Evolutionary conservation across 2,113 vertebrate genomes (phyloP), one percentile per base, ranked within the genome.

Genomic region (Nicator chloris): DNA sequence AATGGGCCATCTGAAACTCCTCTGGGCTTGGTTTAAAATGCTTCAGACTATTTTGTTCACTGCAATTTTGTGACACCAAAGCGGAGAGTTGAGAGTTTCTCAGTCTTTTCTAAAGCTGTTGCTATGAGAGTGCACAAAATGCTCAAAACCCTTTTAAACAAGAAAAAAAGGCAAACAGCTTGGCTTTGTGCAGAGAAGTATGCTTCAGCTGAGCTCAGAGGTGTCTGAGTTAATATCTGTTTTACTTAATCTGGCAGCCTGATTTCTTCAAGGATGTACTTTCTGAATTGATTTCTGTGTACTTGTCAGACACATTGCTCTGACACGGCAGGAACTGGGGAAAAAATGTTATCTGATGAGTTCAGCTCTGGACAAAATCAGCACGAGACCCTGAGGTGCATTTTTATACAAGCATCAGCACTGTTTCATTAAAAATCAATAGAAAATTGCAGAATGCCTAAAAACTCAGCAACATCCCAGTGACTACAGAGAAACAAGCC

Each of bases 391-490:
- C 49, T 3, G 13, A 77, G 60, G 75, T 88, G 31, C 54, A n/a
- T 82, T 60, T 85, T 71, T 72, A 44, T 42, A 76, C 27, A 47
- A 51, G 27, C 81, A 82, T 53, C 81, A 80, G 75, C 31, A 42
- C 20, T 28, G 35, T 45, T 94, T 85, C 81, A 85, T 82, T 93
- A 89, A 91, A 95, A 95, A 93, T 61, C 91, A 80, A n/a, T 75
- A 56, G 49, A 35, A 94, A 82, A 90, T 80, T 85, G 61, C 61
- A 80, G 26, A 78, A 53, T n/a, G 37, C 44, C 50, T 82, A 56
- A 79, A 93, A 90, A 85, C 21, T 68, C 88, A 94, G 49, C 69
- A 75, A 35, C 15, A 7, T 68, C 61, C 28, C 61, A 63, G 11
- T 37, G 23, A 33, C 83, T 65, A 20, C 24, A 77, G 35, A 72